phyloP scores from a whole-genome alignment of 2,113 vertebrate species.

The Pseudopipra pipra region DNA sequence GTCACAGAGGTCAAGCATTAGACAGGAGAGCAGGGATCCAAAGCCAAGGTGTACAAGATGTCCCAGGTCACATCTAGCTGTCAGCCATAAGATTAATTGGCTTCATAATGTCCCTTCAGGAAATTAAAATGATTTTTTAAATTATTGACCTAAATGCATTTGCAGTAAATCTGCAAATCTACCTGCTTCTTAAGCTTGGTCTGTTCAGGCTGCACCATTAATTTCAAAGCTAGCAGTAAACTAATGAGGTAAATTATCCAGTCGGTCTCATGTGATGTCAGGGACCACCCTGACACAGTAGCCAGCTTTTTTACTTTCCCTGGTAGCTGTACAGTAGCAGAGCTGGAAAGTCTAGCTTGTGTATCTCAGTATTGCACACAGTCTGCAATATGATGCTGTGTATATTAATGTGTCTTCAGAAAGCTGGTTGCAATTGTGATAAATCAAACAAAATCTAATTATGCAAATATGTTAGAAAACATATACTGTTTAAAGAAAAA shows the following conservation, averaged over 20 bases:
- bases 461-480: not conserved
- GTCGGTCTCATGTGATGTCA: not conserved
- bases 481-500: not conserved
- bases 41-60: not conserved
- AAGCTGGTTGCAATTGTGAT: not conserved
- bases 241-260: not conserved
- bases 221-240: not conserved
- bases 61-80: not conserved
- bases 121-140: not conserved
- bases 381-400: not conserved
- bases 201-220: not conserved
- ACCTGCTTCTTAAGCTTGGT: not conserved
- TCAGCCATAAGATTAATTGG: not conserved
- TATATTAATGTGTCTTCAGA: not conserved
- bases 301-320: not conserved
- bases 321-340: not conserved
- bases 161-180: not conserved
- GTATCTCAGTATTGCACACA: not conserved
- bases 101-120: not conserved
- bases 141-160: not conserved
- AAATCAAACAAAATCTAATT: not conserved
- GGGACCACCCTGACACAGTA: not conserved
- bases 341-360: not conserved
- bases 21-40: not conserved
- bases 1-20: not conserved